Evolutionary conservation across 1,140 invertebrate species (phyloP).

Genomic region (Orius laevigatus): DNA sequence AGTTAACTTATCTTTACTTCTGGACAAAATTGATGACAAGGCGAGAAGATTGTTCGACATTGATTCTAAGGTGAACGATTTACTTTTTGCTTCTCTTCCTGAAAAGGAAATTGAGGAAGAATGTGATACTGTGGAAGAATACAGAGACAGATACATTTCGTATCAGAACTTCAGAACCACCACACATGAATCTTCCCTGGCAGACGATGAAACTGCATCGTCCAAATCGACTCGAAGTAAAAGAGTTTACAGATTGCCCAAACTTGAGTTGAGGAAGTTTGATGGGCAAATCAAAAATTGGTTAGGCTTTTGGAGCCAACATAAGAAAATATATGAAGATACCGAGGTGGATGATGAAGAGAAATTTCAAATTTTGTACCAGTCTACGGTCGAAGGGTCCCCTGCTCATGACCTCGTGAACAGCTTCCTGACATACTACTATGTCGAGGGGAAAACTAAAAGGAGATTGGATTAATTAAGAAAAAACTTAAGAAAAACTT

Average conservation of each 20-base stretch:
- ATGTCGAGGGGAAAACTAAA: too few species aligned
- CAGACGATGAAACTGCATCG: not conserved
- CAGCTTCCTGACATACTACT: too few species aligned
- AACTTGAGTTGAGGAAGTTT: not conserved
- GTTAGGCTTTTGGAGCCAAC: not conserved
- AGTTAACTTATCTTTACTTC: too few species aligned
- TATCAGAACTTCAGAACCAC: not conserved
- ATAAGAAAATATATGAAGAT: not conserved
- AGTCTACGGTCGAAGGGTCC: not conserved
- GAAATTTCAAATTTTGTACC: not conserved
- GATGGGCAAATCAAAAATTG: not conserved
- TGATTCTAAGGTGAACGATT: not conserved
- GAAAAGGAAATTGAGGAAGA: not conserved
- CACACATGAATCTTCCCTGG: not conserved
- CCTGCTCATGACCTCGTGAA: not conserved
- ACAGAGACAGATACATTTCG: not conserved
- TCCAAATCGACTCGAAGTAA: not conserved
- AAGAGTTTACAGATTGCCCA: not conserved
- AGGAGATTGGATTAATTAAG: too few species aligned
- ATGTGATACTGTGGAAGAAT: not conserved
- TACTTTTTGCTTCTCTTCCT: not conserved
- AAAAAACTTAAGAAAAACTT: too few species aligned
- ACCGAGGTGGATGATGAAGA: not conserved
- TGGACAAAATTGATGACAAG: not conserved
- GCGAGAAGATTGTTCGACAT: not conserved